phyloP scores from a whole-genome alignment of 2,797 vertebrate genomes.

The Allobates femoralis region DNA sequence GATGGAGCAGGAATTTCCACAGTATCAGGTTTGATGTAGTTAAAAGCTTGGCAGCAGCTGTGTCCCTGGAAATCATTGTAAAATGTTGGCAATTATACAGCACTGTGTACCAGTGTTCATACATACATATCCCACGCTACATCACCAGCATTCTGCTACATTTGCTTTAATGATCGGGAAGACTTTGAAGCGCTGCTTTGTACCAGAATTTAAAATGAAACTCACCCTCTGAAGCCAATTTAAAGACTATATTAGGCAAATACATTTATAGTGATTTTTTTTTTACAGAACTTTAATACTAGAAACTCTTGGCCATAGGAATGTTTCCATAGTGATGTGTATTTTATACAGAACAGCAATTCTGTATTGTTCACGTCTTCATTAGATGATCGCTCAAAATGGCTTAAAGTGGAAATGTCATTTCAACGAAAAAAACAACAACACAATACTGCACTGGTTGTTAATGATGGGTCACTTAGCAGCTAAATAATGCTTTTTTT shows the following conservation, averaged over 20 bases:
- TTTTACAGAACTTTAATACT: neutral
- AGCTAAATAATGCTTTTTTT: too few relatives aligned
- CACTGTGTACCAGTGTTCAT: constrained; percentile 8
- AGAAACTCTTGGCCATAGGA: neutral
- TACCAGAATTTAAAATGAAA: neutral
- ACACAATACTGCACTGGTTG: too few relatives aligned
- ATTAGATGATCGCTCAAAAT: too few relatives aligned
- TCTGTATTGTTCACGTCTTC: neutral
- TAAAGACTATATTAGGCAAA: constrained; percentile 8
- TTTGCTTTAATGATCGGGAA: neutral
- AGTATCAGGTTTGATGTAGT: constrained; percentile 12
- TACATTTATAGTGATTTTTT: neutral
- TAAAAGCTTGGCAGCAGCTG: constrained; percentile 1
- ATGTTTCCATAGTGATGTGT: neutral
- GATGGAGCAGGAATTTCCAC: neutral
- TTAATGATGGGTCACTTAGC: too few relatives aligned
- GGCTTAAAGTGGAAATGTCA: too few relatives aligned
- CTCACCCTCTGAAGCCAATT: neutral
- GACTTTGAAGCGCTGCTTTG: neutral
- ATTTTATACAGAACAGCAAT: neutral
- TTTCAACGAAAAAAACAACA: too few relatives aligned
- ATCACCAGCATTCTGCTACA: neutral
- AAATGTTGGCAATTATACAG: constrained; percentile 13
- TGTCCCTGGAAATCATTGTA: constrained; percentile 1
- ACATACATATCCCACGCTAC: neutral